Percentiles rank a stretch among this genome's conserved stretches.
Evolutionary conservation across 92 coral and sea anemone species (phyloP).

Genomic region (Ricordea florida): DNA sequence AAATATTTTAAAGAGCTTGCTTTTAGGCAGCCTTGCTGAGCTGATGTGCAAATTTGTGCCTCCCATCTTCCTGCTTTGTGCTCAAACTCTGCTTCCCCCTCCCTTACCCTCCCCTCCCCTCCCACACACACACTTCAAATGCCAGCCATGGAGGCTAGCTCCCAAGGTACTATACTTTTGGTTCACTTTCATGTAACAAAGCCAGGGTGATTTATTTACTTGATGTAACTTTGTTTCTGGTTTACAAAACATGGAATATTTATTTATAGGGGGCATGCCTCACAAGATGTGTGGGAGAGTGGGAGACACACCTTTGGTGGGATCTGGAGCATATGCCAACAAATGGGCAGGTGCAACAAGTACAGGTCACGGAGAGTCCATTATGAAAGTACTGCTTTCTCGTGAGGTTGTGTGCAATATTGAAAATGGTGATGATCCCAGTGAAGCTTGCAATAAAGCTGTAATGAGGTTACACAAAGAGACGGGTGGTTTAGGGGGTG

Average conservation of each 20-base stretch:
- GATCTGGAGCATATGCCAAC: constrained; percentile 90
- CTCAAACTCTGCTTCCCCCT: too few species aligned
- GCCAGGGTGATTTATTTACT: too few species aligned
- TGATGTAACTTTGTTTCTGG: not conserved
- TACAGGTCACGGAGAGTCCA: constrained; percentile 92
- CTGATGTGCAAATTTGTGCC: too few species aligned
- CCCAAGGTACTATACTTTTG: too few species aligned
- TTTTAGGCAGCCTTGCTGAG: too few species aligned
- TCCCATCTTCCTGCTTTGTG: too few species aligned
- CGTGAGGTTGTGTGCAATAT: constrained; percentile 72
- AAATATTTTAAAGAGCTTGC: too few species aligned
- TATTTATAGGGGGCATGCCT: constrained; percentile 70
- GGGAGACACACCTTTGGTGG: constrained; percentile 90
- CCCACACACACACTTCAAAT: too few species aligned
- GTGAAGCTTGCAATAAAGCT: constrained; percentile 61
- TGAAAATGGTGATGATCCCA: constrained; percentile 63
- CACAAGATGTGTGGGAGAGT: constrained; percentile 82
- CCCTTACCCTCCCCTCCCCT: too few species aligned
- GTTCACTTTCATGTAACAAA: too few species aligned
- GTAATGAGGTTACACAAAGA: constrained; percentile 53
- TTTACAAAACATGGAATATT: not conserved
- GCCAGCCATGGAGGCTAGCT: too few species aligned
- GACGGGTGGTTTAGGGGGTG: constrained; percentile 78
- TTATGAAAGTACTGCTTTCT: constrained; percentile 83
- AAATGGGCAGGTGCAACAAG: constrained; percentile 75